Evolutionary conservation across 2,797 vertebrate species (phyloP).

Genomic region (Poecilia picta): DNA sequence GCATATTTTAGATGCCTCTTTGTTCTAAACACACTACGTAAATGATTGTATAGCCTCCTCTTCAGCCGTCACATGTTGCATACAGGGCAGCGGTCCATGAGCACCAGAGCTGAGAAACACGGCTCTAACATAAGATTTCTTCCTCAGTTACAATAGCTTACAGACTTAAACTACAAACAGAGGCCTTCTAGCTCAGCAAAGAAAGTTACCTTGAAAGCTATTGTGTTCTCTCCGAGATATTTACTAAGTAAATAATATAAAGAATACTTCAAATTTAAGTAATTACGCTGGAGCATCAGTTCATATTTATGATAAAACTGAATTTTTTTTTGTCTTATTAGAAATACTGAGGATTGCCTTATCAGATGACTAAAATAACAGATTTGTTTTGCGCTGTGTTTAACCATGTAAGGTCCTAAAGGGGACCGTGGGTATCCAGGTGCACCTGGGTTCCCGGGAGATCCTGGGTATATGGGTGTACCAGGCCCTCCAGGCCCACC

Average conservation of each 20-base stretch:
- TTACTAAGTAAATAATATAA: neutral
- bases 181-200: neutral
- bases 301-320: neutral
- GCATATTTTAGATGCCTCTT: too few species aligned
- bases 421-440: constrained; percentile 62
- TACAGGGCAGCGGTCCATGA: too few species aligned
- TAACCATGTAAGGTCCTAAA: constrained; percentile 57
- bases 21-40: too few species aligned
- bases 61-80: too few species aligned
- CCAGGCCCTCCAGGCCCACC: constrained; percentile 59
- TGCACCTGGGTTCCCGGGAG: constrained; percentile 42
- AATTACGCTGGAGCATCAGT: neutral
- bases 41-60: too few species aligned
- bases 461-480: constrained; percentile 60
- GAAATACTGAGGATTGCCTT: neutral
- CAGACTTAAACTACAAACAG: neutral
- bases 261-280: neutral
- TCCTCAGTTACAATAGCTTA: neutral
- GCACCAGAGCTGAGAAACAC: neutral
- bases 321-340: neutral
- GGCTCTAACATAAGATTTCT: neutral
- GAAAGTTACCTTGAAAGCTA: neutral
- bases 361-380: neutral
- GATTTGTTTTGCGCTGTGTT: neutral
- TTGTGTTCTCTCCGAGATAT: neutral